A percentile compares a stretch with the other conserved stretches of the same genome.
These are phyloP conservation scores for Danio choprae DNA, from an alignment of 2,797 vertebrate genomes.

Conservation along the genomic window DNA sequence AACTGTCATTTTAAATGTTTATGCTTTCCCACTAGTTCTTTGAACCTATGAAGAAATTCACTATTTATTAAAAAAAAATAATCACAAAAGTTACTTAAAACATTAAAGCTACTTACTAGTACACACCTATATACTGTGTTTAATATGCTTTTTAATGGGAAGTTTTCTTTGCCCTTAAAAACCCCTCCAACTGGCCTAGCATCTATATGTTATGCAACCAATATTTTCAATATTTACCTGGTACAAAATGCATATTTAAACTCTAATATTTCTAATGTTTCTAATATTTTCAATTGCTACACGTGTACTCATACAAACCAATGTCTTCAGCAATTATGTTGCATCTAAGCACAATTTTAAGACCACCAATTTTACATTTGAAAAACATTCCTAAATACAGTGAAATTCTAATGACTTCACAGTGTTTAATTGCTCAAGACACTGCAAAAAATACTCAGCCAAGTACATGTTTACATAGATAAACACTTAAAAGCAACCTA, in stretches of 20 bases:
- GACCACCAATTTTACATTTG: neutral
- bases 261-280: no score
- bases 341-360: no score
- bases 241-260: no score
- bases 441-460: neutral
- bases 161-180: no score
- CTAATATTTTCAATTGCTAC: neutral
- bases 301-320: neutral
- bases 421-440: neutral
- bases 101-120: no score
- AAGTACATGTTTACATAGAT: neutral
- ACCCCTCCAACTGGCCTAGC: neutral
- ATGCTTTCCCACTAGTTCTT: no score
- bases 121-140: no score
- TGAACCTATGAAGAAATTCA: no score
- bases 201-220: neutral
- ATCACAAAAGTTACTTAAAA: no score
- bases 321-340: neutral
- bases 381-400: neutral
- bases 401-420: neutral
- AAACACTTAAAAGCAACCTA: neutral
- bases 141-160: no score
- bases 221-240: neutral
- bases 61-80: no score
- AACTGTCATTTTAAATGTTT: no score